phyloP scores from a whole-genome alignment of 1,140 invertebrate genomes.

The Scylla paramamosain region DNA sequence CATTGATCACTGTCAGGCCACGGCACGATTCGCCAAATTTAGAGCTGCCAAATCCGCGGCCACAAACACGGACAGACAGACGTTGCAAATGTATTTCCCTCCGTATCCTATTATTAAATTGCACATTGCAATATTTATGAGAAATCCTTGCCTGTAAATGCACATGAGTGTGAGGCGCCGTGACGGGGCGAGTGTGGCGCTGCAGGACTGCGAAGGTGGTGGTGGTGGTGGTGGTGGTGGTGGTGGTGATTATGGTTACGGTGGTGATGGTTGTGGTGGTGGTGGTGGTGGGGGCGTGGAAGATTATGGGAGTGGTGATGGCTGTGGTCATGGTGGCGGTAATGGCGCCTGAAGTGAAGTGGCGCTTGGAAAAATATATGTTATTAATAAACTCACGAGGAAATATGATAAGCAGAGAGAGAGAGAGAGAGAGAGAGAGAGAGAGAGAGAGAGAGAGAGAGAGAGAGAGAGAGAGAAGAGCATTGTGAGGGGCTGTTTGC shows the following conservation, averaged over 20 bases:
- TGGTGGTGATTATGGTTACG: neutral
- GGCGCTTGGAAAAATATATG: neutral
- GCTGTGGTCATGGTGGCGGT: neutral
- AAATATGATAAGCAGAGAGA: neutral
- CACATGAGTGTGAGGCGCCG: constrained; percentile 58
- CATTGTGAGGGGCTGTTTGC: constrained; percentile 62
- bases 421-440: constrained; percentile 32
- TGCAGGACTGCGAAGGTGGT: neutral
- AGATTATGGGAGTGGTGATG: neutral
- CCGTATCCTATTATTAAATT: constrained; percentile 75
- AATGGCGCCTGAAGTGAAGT: neutral
- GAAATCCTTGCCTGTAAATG: constrained; percentile 71
- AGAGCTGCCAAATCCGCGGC: constrained; percentile 69
- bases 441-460: constrained; percentile 21
- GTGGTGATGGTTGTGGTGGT: neutral
- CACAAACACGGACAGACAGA: constrained; percentile 71
- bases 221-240: constrained; percentile 18
- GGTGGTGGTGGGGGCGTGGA: neutral
- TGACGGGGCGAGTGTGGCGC: constrained; percentile 54
- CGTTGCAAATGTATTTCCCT: constrained; percentile 71
- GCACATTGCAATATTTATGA: constrained; percentile 75
- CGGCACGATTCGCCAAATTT: constrained; percentile 74
- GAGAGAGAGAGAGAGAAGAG: neutral
- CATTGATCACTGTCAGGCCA: constrained; percentile 71
- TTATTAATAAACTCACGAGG: neutral